Evolutionary conservation across 2,113 vertebrate genomes (phyloP).

Genomic region (Stictonetta naevosa): DNA sequence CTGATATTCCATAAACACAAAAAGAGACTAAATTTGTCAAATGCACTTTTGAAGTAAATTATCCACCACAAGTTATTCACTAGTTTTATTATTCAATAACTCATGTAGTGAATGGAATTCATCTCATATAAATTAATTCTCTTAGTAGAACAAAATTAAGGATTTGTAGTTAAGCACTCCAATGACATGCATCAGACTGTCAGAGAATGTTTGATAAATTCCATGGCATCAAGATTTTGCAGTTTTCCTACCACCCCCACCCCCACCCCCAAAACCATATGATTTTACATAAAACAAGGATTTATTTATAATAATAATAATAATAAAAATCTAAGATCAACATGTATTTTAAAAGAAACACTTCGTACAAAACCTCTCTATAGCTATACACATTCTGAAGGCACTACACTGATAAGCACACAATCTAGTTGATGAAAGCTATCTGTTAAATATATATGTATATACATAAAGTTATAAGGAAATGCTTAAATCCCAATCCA

Average conservation of each 20-base stretch:
- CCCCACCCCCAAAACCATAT: too few species aligned
- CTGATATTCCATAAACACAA: constrained; percentile 9
- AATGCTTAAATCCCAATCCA: background rate
- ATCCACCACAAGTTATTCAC: constrained; percentile 6
- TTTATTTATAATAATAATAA: background rate
- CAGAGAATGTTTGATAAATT: background rate
- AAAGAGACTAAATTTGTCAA: background rate
- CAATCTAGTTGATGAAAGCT: background rate
- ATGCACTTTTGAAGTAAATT: constrained; percentile 7
- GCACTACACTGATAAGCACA: background rate
- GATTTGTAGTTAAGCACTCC: background rate
- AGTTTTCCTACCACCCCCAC: background rate
- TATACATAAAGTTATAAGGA: background rate
- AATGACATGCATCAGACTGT: background rate
- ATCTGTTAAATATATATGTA: background rate
- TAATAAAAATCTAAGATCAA: background rate
- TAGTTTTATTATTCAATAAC: constrained; percentile 42
- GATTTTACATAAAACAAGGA: background rate
- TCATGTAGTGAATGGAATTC: constrained; percentile 15
- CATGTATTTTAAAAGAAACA: background rate
- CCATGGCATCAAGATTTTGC: background rate
- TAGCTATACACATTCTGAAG: background rate
- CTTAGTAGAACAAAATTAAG: constrained; percentile 20
- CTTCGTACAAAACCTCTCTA: background rate
- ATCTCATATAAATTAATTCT: constrained; percentile 43